Evolutionary conservation across 2,113 vertebrate species (phyloP), one percentile per base, ranked within the genome.

Genomic region (Cochlearius cochlearius): DNA sequence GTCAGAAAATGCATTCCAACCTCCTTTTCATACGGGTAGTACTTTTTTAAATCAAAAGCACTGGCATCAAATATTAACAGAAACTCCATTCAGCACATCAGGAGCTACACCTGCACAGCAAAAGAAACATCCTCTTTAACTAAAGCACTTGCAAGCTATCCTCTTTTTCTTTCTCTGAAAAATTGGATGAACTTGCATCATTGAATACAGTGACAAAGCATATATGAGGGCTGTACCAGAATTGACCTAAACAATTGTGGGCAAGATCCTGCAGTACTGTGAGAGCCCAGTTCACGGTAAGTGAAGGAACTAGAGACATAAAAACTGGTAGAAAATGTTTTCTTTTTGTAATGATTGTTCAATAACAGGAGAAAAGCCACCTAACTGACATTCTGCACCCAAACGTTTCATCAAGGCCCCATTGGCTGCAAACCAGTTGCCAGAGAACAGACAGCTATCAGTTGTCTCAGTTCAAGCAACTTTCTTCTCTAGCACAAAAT

Each of bases 171-270:
- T n/a, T 78, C 41, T 66, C 69, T 71, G 16, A 71, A 66, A 88
- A 71, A 43, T 18, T 29, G 41, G 16, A 34, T n/a, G 5, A 18
- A 50, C 15, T 50, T 69, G 29, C 12, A 2, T 23, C 12, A 2
- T 62, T 2, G 1, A 83, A 58, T 62, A 84, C 10, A 74, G 53
- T 88, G 13, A 62, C 3, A 73, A 80, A 68, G 15, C 15, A n/a
- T 36, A 15, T 20, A 25, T 55, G 29, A 68, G 7, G 15, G 5
- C 17, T 23, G n/a, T 11, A 27, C 36, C 58, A 77, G 53, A 76
- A 74, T 50, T 52, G 59, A 56, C 0, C 0, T n/a, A 30, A 21
- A 9, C 21, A 41, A 8, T 41, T 60, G 45, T 5, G 59, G 12
- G 13, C 38, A 63, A 64, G 26, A 27, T 29, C 5, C 21, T 68